phyloP scores from a whole-genome alignment of 1,140 invertebrate species.

The Drosophila sechellia region DNA sequence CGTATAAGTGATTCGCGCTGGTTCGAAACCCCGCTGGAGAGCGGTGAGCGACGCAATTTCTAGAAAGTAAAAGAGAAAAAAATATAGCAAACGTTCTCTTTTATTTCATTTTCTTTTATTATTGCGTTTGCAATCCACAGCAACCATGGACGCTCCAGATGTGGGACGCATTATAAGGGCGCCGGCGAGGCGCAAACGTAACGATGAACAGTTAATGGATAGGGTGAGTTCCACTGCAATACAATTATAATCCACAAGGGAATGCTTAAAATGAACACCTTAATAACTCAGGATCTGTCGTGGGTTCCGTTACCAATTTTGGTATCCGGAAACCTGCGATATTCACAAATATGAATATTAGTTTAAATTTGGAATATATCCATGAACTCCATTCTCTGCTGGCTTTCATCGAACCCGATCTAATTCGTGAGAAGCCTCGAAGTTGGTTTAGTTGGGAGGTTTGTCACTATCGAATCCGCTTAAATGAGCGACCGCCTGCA shows the following conservation, averaged over 20 bases:
- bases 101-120: too few relatives aligned
- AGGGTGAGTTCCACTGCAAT: conserved; percentile 60
- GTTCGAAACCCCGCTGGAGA: conserved; percentile 19
- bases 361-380: too few relatives aligned
- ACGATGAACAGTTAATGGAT: conserved; percentile 78
- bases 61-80: too few relatives aligned
- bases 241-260: background rate
- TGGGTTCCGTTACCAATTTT: background rate
- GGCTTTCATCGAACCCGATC: conserved; percentile 57
- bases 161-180: conserved; percentile 75
- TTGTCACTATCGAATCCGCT: conserved; percentile 29
- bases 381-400: background rate
- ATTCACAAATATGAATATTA: too few relatives aligned
- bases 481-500: conserved; percentile 25
- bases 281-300: background rate
- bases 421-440: conserved; percentile 6
- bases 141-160: conserved; percentile 74
- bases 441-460: conserved; percentile 19
- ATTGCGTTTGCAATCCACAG: background rate
- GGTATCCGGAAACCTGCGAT: background rate
- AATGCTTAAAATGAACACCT: background rate
- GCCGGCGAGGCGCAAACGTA: conserved; percentile 74
- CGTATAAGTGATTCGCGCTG: conserved; percentile 47
- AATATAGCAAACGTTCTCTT: too few relatives aligned
- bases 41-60: background rate